Base-by-base conservation (phyloP, 1,140 invertebrate species). In the Ceratina japonica region DNA sequence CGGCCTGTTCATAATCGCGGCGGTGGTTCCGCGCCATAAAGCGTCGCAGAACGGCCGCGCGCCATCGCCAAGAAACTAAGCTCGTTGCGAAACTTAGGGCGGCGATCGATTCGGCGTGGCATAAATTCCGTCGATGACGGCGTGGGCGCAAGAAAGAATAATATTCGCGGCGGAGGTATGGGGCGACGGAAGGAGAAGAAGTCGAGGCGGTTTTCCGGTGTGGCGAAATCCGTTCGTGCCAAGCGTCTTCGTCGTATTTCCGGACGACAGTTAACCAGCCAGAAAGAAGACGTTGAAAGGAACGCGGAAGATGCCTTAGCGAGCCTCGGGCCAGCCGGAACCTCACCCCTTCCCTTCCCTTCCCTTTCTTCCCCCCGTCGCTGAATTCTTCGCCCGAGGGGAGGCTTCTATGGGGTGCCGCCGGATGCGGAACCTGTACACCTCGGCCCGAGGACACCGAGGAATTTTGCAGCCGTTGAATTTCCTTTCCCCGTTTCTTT, bases 401-500 rank as follows among this genome's bases (percentile, higher is more conserved):
- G 27, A 59, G 54, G 72, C 68, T 75, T 61, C 71, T 37, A 27
- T 13, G 20, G 54, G 8, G 37, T 44, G 37, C 54, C 54, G 54
- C 54, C 15, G 54, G 54, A 56, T 56, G n/a, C 54, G 54, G 54
- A 44, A 44, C 37, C 37, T 44, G 37, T 44, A 44, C 37, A 44
- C 37, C 37, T 61, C 68, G 70, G 64, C 83, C 75, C 15, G 73
- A 61, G 72, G 83, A 75, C 27, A 86, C 37, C 61, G 31, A 62
- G 71, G 76, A 78, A 44, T 44, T 75, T 81, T 61, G 72, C 69
- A 80, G 74, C 65, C 73, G 79, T 54, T 79, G 80, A 86, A 82
- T 82, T 85, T 76, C 81, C 74, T 72, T 73, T 7, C 37, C 37
- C 51, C 27, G 27, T 56, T 72, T 74, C 22, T 52, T 58, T 59